phyloP scores from a whole-genome alignment of 92 coral and sea anemone genomes.

The Umimayanthus chanpuru region DNA sequence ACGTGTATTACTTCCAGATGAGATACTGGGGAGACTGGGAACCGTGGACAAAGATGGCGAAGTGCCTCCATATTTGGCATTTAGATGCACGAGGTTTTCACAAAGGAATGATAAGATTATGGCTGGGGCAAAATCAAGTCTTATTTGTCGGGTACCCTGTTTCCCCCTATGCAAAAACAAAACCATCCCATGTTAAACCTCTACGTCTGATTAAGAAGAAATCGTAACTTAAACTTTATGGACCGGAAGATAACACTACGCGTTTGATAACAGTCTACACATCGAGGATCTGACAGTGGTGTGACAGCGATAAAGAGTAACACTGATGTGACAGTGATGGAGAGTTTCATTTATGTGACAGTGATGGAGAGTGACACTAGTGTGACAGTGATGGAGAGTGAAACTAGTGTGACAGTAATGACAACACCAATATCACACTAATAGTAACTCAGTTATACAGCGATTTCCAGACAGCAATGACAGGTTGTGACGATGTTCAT shows the following conservation, averaged over 20 bases:
- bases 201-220: slow-evolving; percentile 10
- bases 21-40: slow-evolving; percentile 40
- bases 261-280: not conserved
- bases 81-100: slow-evolving; percentile 37
- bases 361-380: not conserved
- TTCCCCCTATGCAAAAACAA: slow-evolving; percentile 18
- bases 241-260: not conserved
- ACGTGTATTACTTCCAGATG: slow-evolving; percentile 41
- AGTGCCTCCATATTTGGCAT: slow-evolving; percentile 43
- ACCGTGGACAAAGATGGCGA: slow-evolving; percentile 13
- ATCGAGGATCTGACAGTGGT: not conserved
- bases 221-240: not conserved
- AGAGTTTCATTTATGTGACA: not conserved
- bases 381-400: no score
- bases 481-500: no score
- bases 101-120: slow-evolving; percentile 30
- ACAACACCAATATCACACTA: no score
- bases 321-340: not conserved
- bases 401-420: no score
- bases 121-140: slow-evolving; percentile 23
- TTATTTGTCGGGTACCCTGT: slow-evolving; percentile 29
- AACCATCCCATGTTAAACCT: slow-evolving; percentile 32
- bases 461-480: no score
- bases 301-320: not conserved
- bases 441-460: no score